Conservation (phyloP, 2,113 vertebrate genomes). For the Peromyscus maniculatus region DNA sequence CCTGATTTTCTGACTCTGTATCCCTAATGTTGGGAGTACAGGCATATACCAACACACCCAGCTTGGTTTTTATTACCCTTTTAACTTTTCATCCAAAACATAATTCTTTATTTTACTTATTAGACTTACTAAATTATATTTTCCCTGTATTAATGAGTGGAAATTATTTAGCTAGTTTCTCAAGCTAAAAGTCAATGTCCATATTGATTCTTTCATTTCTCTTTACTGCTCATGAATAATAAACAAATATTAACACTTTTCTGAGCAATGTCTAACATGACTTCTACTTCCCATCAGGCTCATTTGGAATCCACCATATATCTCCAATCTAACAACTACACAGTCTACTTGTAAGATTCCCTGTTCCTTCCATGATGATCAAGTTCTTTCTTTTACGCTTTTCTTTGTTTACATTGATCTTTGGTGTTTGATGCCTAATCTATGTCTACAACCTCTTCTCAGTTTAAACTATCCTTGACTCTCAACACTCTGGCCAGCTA, state of each 20-base stretch:
- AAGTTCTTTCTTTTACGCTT: not conserved
- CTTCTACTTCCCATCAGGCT: not conserved
- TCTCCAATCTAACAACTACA: not conserved
- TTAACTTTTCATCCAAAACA: not conserved
- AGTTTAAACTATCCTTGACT: not conserved
- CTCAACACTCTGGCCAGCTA: not conserved
- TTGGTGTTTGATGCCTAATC: not conserved
- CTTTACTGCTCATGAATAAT: not conserved
- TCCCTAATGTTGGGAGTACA: not conserved
- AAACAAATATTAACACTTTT: not conserved
- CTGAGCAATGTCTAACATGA: not conserved
- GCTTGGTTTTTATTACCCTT: not conserved
- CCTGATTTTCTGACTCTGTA: not conserved
- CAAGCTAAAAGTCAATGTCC: not conserved
- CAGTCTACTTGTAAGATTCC: not conserved
- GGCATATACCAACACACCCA: not conserved
- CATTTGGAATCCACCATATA: too few relatives aligned
- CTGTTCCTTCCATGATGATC: not conserved
- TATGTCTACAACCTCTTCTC: not conserved
- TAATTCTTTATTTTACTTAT: not conserved
- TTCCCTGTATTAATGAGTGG: not conserved
- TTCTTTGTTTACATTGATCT: not conserved
- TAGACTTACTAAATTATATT: not conserved
- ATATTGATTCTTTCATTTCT: not conserved
- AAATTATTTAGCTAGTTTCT: not conserved